Percentiles rank a stretch among this genome's conserved stretches.
phyloP scores from a whole-genome alignment of 30 jellyfish, hydroid and myxozoan genomes.

The Aurelia sp. region DNA sequence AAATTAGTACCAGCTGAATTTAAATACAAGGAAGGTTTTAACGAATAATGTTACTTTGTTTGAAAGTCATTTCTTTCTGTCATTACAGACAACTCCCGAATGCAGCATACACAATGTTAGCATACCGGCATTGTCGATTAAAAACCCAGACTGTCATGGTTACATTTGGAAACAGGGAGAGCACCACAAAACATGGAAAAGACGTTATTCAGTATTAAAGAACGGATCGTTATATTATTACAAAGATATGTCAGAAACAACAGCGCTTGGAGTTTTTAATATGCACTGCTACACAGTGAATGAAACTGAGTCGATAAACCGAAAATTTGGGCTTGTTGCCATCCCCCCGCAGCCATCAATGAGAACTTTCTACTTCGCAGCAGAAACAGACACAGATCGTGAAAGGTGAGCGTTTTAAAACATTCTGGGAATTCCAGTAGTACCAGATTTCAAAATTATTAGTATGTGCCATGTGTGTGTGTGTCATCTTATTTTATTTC shows the following conservation, averaged over 20 bases:
- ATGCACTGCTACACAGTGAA: conserved; percentile 72
- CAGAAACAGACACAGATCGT: conserved; percentile 84
- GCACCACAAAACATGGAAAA: conserved; percentile 87
- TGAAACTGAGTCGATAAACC: conserved; percentile 38
- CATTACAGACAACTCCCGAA: conserved; percentile 75
- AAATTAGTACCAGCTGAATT: too few relatives aligned
- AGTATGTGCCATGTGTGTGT: too few relatives aligned
- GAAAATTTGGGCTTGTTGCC: conserved; percentile 74
- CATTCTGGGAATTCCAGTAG: too few relatives aligned
- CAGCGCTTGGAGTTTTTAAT: conserved; percentile 91
- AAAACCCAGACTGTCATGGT: conserved; percentile 97
- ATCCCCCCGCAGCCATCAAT: conserved; percentile 80
- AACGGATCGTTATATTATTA: conserved; percentile 88
- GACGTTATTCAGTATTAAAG: conserved; percentile 91
- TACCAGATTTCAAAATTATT: too few relatives aligned
- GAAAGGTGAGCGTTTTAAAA: conserved; percentile 48
- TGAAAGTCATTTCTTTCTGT: background rate
- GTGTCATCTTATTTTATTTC: too few relatives aligned
- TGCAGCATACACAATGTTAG: conserved; percentile 88
- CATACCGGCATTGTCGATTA: conserved; percentile 94
- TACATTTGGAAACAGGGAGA: conserved; percentile 93
- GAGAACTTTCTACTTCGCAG: conserved; percentile 83
- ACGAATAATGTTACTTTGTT: too few relatives aligned
- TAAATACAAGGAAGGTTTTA: background rate
- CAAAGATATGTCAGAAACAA: conserved; percentile 89